These are phyloP conservation scores for Euzophera pinguis DNA, from an alignment of 2,888 invertebrate genomes.

Conservation along the genomic window DNA sequence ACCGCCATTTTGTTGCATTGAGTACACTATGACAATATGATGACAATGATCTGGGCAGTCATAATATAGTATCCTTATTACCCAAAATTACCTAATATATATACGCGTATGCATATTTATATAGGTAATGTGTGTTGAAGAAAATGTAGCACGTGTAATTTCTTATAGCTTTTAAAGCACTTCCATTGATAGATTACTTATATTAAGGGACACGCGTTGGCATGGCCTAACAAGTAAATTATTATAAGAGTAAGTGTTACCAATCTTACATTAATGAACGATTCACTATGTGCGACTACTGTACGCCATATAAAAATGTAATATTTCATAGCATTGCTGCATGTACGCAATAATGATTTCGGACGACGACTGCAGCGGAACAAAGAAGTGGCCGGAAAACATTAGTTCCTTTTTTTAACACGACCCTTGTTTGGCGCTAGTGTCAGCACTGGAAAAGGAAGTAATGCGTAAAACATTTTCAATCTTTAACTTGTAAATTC, in stretches of 20 bases:
- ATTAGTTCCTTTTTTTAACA: conserved; percentile 56
- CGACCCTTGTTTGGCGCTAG: conserved; percentile 44
- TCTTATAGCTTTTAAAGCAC: conserved; percentile 64
- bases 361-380: conserved; percentile 70
- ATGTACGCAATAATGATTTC: conserved; percentile 74
- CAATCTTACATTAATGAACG: conserved; percentile 80
- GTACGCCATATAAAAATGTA: conserved; percentile 75
- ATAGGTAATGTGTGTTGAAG: conserved; percentile 42
- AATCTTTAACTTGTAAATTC: background rate
- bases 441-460: conserved; percentile 16
- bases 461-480: background rate
- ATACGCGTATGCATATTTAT: conserved; percentile 20
- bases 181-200: no score
- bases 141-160: conserved; percentile 55
- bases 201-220: conserved; percentile 68
- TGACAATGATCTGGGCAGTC: background rate
- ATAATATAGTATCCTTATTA: background rate
- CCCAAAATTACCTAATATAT: background rate
- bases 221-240: conserved; percentile 64
- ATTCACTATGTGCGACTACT: conserved; percentile 80
- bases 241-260: conserved; percentile 74
- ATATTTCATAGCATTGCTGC: conserved; percentile 79
- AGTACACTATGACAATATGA: background rate
- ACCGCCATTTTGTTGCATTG: conserved; percentile 22
- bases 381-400: conserved; percentile 43